Conservation (phyloP, 2,113 vertebrate genomes). For the Tympanuchus pallidicinctus region DNA sequence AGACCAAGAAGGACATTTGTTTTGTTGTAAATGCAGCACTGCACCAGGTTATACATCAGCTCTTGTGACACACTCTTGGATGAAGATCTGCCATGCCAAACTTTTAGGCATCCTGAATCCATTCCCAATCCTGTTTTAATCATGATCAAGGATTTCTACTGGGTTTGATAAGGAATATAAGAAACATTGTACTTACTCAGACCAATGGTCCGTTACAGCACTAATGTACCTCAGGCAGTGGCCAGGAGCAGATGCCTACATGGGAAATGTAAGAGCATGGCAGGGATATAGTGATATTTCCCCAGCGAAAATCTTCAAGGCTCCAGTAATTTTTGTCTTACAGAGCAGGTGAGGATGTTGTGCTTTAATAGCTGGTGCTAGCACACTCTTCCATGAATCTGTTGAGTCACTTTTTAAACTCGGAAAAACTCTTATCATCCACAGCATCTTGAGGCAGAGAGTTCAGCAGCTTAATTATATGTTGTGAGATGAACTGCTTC, state of each 20-base stretch:
- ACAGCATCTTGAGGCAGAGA: neutral
- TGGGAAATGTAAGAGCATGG: neutral
- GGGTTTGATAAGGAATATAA: constrained; percentile 19
- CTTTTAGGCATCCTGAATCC: neutral
- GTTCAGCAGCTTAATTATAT: neutral
- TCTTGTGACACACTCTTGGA: neutral
- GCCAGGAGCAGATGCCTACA: neutral
- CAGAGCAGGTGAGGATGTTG: neutral
- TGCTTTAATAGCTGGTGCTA: neutral
- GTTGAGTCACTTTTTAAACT: neutral
- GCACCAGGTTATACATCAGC: neutral
- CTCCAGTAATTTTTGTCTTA: neutral
- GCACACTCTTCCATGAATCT: neutral
- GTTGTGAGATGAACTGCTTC: neutral
- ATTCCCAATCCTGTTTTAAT: neutral
- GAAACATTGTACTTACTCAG: neutral
- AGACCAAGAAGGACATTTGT: constrained; percentile 37
- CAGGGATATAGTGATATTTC: neutral
- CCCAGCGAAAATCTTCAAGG: neutral
- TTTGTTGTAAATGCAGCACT: neutral
- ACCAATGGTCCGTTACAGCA: neutral
- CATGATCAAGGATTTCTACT: neutral
- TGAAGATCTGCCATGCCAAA: neutral
- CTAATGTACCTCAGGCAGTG: neutral
- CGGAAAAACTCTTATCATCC: neutral